Percentiles rank a stretch among this genome's conserved stretches.
phyloP scores from a whole-genome alignment of 2,797 vertebrate species.

The Natrix natrix region DNA sequence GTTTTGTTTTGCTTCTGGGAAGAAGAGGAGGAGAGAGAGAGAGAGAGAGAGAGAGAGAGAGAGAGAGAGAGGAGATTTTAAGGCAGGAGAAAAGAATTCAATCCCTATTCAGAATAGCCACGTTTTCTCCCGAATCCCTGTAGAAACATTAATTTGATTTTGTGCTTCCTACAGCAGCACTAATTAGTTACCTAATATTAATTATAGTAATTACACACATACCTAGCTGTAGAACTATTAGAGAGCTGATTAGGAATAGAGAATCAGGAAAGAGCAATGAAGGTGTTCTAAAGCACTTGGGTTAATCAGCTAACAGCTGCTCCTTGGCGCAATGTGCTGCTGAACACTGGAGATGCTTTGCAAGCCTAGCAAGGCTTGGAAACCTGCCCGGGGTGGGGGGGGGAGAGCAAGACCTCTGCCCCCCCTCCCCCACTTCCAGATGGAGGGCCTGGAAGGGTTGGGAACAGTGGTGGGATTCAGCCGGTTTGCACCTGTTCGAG shows the following conservation, averaged over 20 bases:
- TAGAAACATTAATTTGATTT: conserved; percentile 61
- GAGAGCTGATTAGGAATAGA: conserved; percentile 43
- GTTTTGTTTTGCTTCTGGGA: not conserved
- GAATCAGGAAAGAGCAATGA: not conserved
- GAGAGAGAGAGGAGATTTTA: not conserved
- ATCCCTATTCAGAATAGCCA: conserved; percentile 28
- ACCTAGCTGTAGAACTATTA: conserved; percentile 64
- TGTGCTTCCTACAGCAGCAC: conserved; percentile 52
- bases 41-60: rapidly evolving
- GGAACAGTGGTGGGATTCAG: too few species aligned
- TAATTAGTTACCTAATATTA: conserved; percentile 66
- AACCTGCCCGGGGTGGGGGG: not conserved
- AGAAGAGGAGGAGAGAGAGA: too few species aligned
- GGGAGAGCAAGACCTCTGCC: not conserved
- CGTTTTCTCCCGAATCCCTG: conserved; percentile 43
- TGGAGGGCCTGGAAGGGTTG: not conserved
- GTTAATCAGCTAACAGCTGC: conserved; percentile 62
- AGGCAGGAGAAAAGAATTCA: not conserved
- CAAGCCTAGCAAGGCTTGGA: not conserved
- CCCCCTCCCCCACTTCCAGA: not conserved
- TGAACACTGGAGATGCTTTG: conserved; percentile 22
- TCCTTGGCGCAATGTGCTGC: conserved; percentile 15
- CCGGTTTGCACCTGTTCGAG: too few species aligned
- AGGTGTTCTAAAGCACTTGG: conserved; percentile 38
- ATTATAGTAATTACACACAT: conserved; percentile 66